Base-by-base conservation (phyloP, 2,797 vertebrate species). In the Otolemur crassicaudatus region DNA sequence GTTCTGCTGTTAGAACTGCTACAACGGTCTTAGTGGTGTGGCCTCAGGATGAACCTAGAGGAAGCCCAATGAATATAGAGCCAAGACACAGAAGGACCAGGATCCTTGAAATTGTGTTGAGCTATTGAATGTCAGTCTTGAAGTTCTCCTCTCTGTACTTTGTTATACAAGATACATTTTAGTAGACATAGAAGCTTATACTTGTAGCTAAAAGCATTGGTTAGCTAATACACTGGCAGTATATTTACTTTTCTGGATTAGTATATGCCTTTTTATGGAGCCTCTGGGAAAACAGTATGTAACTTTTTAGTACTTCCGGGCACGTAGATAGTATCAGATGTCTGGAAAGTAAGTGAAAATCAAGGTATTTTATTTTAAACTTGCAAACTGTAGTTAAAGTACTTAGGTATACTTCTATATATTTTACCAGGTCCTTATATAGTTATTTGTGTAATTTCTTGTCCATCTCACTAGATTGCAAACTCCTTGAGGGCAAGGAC, bases 321-420 rank as follows among this genome's bases (percentile, higher is more conserved):
- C 25, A 37, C 5, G 56, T 29, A 37, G 5, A 61, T 37, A 65
- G 13, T 37, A 75, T 92, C 65, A 90, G 34, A 95, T 84, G 19
- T 88, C 82, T 72, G 75, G 77, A 67, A 88, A 92, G 17, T 72
- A 90, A 93, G 46, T 58, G 61, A 85, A 90, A 84, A 87, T 82
- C 53, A 72, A 76, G 19, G n/a, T 91, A 25, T 25, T 70, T 72
- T 92, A 83, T 63, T 82, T 95, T 72, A 77, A 85, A 72, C 72
- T 89, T 81, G 79, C 37, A 93, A 92, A 46, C 34, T 94, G 56
- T 83, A 92, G 81, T 61, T 43, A 84, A 70, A 85, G 23, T 34
- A 83, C 3, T 27, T 61, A 87, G 17, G 7, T 58, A 67, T 82
- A 7, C 58, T 84, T 70, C 40, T 37, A 63, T 16, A 84, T 23